Conservation (phyloP, 2,888 invertebrate genomes). For the Mythimna pallens region DNA sequence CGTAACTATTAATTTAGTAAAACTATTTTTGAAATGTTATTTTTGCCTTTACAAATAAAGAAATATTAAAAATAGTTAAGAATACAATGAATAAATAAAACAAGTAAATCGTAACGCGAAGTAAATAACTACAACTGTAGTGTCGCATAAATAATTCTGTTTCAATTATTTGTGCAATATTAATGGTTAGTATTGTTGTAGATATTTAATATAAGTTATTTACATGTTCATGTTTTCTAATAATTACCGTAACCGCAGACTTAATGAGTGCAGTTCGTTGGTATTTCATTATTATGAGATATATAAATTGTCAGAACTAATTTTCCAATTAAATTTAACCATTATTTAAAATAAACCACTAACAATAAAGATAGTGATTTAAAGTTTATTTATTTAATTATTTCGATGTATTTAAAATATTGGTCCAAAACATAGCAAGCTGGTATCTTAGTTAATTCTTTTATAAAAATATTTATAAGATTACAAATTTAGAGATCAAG, state of each 20-base stretch:
- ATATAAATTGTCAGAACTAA: slow-evolving; percentile 12
- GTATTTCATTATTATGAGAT: slow-evolving; percentile 30
- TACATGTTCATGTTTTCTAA: slow-evolving; percentile 36
- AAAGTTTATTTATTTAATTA: neutral
- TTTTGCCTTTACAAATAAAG: neutral
- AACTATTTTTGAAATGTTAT: neutral
- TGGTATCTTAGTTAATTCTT: neutral
- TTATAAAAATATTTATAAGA: slow-evolving; percentile 1
- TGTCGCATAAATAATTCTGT: slow-evolving; percentile 6
- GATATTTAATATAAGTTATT: slow-evolving; percentile 30
- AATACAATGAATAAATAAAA: neutral
- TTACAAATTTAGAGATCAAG: no score
- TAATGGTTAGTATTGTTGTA: slow-evolving; percentile 11
- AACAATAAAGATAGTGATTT: slow-evolving; percentile 7
- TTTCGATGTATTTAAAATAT: slow-evolving; percentile 1
- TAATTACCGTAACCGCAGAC: slow-evolving; percentile 48
- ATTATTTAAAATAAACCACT: slow-evolving; percentile 16
- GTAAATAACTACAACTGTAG: neutral
- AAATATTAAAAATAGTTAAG: neutral
- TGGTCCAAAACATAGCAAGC: neutral
- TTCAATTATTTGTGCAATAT: slow-evolving; percentile 2
- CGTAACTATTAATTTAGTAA: neutral
- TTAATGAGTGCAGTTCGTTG: slow-evolving; percentile 16
- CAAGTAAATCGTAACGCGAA: neutral
- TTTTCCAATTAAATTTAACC: slow-evolving; percentile 4